Evolutionary conservation across 2,113 vertebrate species (phyloP).

Genomic region (Actenoides hombroni): DNA sequence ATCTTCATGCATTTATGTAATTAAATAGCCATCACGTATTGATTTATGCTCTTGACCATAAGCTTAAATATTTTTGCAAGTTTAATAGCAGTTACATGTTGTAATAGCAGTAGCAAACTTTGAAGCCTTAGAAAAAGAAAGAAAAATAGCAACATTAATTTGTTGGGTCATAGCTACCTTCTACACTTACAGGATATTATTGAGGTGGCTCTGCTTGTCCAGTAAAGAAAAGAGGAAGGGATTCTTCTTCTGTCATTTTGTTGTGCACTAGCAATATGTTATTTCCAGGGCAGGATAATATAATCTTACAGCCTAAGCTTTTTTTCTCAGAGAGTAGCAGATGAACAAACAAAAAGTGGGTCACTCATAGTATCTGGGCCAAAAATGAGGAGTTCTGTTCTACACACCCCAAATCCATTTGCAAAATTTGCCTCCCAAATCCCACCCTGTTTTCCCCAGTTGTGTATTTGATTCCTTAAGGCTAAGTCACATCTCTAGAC

Average conservation of each 20-base stretch:
- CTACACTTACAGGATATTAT: background rate
- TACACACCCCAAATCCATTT: rapidly evolving
- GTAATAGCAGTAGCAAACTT: background rate
- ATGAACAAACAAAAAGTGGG: background rate
- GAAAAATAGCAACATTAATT: background rate
- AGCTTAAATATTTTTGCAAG: background rate
- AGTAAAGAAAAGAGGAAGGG: background rate
- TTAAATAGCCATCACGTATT: background rate
- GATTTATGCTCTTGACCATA: background rate
- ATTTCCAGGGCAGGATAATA: background rate
- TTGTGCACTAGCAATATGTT: background rate
- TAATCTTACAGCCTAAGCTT: background rate
- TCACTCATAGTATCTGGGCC: background rate
- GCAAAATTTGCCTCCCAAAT: background rate
- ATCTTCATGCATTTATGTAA: background rate
- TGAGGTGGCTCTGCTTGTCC: background rate
- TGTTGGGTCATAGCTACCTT: background rate
- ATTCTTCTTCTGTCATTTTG: background rate
- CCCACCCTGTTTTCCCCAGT: background rate
- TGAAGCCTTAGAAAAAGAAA: background rate
- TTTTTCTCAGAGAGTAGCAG: background rate
- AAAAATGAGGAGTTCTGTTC: background rate
- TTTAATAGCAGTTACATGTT: background rate
- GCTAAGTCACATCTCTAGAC: background rate
- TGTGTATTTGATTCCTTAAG: background rate